A percentile compares a stretch with the other conserved stretches of the same genome.
Conservation (phyloP, 35 echinoderm and acorn worm species). For the Amphiura filiformis region DNA sequence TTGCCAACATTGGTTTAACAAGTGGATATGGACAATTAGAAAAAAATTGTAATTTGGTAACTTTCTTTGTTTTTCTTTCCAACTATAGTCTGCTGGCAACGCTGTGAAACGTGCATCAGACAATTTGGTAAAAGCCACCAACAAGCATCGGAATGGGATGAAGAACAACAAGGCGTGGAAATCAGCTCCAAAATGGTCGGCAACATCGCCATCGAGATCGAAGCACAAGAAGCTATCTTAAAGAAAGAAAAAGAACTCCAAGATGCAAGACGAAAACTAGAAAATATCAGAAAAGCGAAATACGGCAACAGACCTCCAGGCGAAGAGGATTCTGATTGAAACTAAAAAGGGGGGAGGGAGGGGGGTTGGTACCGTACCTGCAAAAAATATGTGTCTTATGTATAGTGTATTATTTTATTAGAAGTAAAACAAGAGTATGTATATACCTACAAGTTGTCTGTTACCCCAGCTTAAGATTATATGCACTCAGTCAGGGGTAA, state of each 20-base stretch:
- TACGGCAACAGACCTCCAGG: slow-evolving; percentile 77
- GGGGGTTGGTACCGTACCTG: not conserved
- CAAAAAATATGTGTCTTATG: slow-evolving; percentile 5
- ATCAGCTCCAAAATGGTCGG: slow-evolving; percentile 73
- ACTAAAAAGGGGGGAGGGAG: not conserved
- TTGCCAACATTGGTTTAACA: no score
- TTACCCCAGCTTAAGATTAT: no score
- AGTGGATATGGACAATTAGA: no score
- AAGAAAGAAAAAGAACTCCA: slow-evolving; percentile 94
- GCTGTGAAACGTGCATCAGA: slow-evolving; percentile 96
- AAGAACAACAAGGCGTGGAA: slow-evolving; percentile 58
- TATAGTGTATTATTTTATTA: not conserved
- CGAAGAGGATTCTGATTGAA: slow-evolving; percentile 59
- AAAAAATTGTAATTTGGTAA: no score
- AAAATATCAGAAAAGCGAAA: slow-evolving; percentile 75
- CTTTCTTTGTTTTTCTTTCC: slow-evolving; percentile 10
- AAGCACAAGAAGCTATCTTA: slow-evolving; percentile 92
- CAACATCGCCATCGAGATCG: slow-evolving; percentile 93
- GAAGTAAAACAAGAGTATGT: no score
- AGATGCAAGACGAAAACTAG: slow-evolving; percentile 80
- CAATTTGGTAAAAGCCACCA: slow-evolving; percentile 85
- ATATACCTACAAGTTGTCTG: no score
- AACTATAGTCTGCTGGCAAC: slow-evolving; percentile 89
- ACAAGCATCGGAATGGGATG: slow-evolving; percentile 57
- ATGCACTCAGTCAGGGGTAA: no score